Evolutionary conservation across 2,888 invertebrate species (phyloP).

Genomic region (Drosophila falleni): DNA sequence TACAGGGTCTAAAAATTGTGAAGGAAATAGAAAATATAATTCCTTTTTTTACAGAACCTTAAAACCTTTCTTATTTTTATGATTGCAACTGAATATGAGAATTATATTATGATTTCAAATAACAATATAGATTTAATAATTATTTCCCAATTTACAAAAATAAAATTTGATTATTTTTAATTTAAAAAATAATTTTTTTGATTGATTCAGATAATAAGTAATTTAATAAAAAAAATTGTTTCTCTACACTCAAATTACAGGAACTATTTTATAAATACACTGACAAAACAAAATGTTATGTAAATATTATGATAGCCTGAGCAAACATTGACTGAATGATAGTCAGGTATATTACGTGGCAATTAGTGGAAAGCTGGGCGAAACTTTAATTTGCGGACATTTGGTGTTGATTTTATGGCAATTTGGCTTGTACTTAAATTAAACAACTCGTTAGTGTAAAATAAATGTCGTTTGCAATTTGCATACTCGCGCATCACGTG

Average conservation of each 20-base stretch:
- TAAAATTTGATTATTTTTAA: no score
- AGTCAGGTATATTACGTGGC: slow-evolving; percentile 22
- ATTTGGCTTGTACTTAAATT: slow-evolving; percentile 61
- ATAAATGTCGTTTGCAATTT: slow-evolving; percentile 73
- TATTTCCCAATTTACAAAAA: no score
- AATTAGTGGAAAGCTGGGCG: slow-evolving; percentile 14
- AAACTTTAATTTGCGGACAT: slow-evolving; percentile 18
- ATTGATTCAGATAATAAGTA: neutral
- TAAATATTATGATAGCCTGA: slow-evolving; percentile 9
- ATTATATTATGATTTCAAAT: no score
- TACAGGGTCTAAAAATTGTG: no score
- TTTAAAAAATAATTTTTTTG: neutral
- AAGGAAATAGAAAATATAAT: no score
- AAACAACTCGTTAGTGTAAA: slow-evolving; percentile 79
- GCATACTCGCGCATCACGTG: slow-evolving; percentile 54
- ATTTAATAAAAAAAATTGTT: neutral
- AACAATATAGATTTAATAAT: no score
- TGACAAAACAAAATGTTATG: slow-evolving; percentile 9
- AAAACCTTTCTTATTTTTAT: no score
- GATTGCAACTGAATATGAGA: no score
- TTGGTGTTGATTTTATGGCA: slow-evolving; percentile 55
- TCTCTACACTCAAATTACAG: neutral
- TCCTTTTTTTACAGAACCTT: no score
- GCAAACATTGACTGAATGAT: slow-evolving; percentile 1
- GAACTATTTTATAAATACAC: slow-evolving; percentile 3